Percentiles rank a stretch among this genome's conserved stretches.
Conservation (phyloP, 2,888 invertebrate species). For the Sclerodermus sp. region DNA sequence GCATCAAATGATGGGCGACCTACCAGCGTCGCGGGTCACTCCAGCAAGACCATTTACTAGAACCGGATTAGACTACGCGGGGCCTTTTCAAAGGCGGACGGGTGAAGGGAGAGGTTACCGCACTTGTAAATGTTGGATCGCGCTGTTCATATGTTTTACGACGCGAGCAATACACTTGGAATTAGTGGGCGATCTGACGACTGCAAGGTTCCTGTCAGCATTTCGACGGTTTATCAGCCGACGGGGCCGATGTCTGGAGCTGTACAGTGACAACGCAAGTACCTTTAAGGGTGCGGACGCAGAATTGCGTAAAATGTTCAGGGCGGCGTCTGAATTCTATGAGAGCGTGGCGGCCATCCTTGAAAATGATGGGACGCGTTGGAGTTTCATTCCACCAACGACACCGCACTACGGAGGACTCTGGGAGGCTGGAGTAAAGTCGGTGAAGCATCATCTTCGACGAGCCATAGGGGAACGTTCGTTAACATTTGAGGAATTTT, state of each 20-base stretch:
- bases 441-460: slow-evolving; percentile 29
- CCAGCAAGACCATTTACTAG: slow-evolving; percentile 27
- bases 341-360: too few species aligned
- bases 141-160: slow-evolving; percentile 7
- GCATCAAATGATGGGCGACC: slow-evolving; percentile 31
- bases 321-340: too few species aligned
- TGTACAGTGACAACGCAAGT: slow-evolving; percentile 23
- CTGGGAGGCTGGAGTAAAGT: slow-evolving; percentile 35
- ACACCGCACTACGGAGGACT: slow-evolving; percentile 35
- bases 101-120: neutral
- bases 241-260: slow-evolving; percentile 19
- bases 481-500: slow-evolving; percentile 5
- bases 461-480: slow-evolving; percentile 16
- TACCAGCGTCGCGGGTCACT: slow-evolving; percentile 30
- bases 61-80: slow-evolving; percentile 22
- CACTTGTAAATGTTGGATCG: neutral
- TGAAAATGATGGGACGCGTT: slow-evolving; percentile 3
- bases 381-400: slow-evolving; percentile 34
- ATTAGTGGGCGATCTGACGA: slow-evolving; percentile 22
- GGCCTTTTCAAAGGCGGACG: too few species aligned
- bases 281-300: slow-evolving; percentile 21
- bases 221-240: slow-evolving; percentile 26
- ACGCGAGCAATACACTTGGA: slow-evolving; percentile 34
- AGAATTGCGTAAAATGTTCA: slow-evolving; percentile 1
- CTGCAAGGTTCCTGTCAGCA: slow-evolving; percentile 22